Base-by-base conservation (phyloP, 2,888 invertebrate species). In the Stenodera caucasica region DNA sequence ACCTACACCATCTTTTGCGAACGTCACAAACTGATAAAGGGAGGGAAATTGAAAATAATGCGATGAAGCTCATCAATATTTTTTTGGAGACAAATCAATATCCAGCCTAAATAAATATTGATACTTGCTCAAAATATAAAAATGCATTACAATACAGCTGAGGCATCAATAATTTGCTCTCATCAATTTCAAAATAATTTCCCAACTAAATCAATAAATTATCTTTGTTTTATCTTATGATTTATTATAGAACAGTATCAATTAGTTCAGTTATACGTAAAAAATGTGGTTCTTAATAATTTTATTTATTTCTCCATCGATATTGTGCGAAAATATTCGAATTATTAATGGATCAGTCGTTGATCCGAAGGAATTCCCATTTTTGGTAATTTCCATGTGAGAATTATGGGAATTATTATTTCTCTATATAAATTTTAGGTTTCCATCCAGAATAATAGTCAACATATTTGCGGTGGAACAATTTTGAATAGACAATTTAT, bases 401-500 rank as follows among this genome's bases (percentile, higher is more conserved):
- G 18, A 35, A 9, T 14, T 32, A 8, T 35, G 21, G 26, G 29
- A 33, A 9, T 18, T 23, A 4, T 53, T 30, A 8, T 14, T 4
- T 6, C 15, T 9, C n/a, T n/a, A 53, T 32, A 21, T 15, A 53
- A 21, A 37, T 21, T 30, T 9, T 50, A 57, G 57, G 58, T 58
- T 29, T 58, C 58, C 4, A 21, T 58, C 8, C 30, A 49, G 15
- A 45, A 45, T 29, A 45, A 58, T 18, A 32, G 53, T 21, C 9
- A 11, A 45, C 58, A 58, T 33, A 35, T 40, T 12, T 58, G 58
- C 45, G 58, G 53, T 11, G 58, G 45, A 18, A 45, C 58, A 5
- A 35, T 58, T n/a, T 40, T 58, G 40, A 53, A 58, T 30, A 30
- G 40, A 29, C 15, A 40, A 40, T 49, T 26, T 45, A 26, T 53